phyloP scores from a whole-genome alignment of 2,113 vertebrate species.

The Seriola rivoliana region DNA sequence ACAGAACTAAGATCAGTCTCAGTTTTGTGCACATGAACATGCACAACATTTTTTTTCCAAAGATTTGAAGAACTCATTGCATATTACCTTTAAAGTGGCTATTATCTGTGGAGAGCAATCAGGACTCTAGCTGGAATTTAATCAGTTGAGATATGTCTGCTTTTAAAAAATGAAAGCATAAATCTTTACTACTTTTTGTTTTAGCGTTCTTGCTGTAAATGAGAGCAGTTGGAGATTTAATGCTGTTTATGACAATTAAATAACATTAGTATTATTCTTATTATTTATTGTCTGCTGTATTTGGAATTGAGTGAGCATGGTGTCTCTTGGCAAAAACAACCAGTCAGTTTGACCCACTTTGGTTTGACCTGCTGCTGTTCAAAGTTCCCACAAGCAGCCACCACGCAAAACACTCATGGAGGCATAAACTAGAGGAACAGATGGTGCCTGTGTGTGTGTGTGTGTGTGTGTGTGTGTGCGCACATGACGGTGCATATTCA shows the following conservation, averaged over 20 bases:
- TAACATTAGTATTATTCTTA: not conserved
- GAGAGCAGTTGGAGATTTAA: not conserved
- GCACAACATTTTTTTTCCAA: too few relatives aligned
- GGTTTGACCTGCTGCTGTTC: conserved; percentile 1
- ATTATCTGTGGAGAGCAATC: not conserved
- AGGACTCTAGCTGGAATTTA: not conserved
- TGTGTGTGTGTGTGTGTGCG: too few relatives aligned
- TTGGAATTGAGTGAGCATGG: not conserved
- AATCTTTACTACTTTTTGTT: not conserved
- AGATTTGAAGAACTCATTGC: not conserved
- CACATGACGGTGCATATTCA: conserved; percentile 1
- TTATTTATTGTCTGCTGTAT: not conserved
- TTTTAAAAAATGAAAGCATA: not conserved
- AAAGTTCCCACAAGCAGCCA: conserved; percentile 2
- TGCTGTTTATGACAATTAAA: not conserved
- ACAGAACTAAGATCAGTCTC: not conserved
- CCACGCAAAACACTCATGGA: not conserved
- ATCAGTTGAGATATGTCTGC: not conserved
- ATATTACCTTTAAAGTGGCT: not conserved
- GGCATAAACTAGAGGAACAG: conserved; percentile 4
- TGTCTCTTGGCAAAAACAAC: not conserved
- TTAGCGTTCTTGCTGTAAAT: not conserved
- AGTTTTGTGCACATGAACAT: not conserved
- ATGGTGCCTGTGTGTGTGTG: conserved; percentile 1
- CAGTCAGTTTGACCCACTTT: conserved; percentile 12